Evolutionary conservation across 2,113 vertebrate genomes (phyloP), one percentile per base, ranked within the genome.

Genomic region (Clupea harengus): DNA sequence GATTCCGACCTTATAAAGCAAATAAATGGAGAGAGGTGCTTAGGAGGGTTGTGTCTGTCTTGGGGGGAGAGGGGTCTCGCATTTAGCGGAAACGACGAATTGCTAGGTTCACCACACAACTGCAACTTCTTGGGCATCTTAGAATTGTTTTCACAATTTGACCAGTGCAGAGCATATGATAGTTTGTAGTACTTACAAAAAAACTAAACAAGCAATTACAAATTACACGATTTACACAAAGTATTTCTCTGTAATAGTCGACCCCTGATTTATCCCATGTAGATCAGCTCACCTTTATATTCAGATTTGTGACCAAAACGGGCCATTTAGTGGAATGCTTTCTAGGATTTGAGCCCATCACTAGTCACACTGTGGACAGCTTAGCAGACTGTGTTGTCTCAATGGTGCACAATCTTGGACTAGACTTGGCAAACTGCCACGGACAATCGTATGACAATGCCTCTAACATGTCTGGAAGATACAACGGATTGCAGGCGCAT

Each of bases 181-280:
- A n/a, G n/a, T n/a, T n/a, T n/a, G n/a, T n/a, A n/a, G n/a, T n/a
- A n/a, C n/a, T n/a, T n/a, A n/a, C n/a, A n/a, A n/a, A n/a, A 86
- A 72, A 86, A 85, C 88, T 28, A 47, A 86, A 49, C 57, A 85
- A 25, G 64, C 25, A 3, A 89, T 85, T 75, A n/a, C 22, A 22
- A n/a, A 45, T 28, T 78, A 86, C n/a, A n/a, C n/a, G n/a, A 80
- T 47, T 88, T n/a, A n/a, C n/a, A 3, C 20, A 81, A 57, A 15
- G 67, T 82, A 89, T 45, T 86, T 82, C 22, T 84, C 82, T 82
- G 64, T 86, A 11, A 87, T 87, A 2, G 75, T 84, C 22, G 85
- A 88, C 85, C 25, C 81, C 85, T 82, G 83, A 85, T 47, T 15
- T 84, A 22, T 15, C 83, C 20, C 83, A 89, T 81, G 85, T 89